Percentiles rank a stretch among this genome's conserved stretches.
Evolutionary conservation across 2,113 vertebrate genomes (phyloP).

Genomic region (Casuarius casuarius): DNA sequence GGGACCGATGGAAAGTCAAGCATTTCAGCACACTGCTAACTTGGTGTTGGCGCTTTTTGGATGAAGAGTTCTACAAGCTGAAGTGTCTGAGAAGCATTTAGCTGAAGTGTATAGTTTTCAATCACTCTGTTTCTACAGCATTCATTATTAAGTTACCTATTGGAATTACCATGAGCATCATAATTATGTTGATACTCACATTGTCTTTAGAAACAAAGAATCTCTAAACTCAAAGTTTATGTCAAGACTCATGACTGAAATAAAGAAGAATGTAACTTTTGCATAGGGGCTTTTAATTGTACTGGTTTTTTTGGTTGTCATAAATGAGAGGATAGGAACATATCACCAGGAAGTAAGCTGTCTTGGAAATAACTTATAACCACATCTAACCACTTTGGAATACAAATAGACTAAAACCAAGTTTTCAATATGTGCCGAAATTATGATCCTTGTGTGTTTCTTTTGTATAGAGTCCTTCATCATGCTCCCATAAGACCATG

Average conservation of each 20-base stretch:
- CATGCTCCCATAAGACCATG: not conserved
- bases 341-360: not conserved
- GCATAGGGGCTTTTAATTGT: not conserved
- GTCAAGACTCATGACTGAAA: not conserved
- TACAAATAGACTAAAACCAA: not conserved
- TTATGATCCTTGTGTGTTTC: not conserved
- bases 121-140: not conserved
- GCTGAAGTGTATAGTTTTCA: not conserved
- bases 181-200: not conserved
- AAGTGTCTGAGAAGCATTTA: conserved; percentile 16
- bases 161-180: not conserved
- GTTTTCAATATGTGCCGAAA: not conserved
- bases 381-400: not conserved
- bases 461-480: not conserved
- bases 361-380: not conserved
- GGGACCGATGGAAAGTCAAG: conserved; percentile 27
- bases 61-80: not conserved
- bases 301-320: not conserved
- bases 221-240: not conserved
- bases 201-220: not conserved
- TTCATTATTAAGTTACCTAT: not conserved
- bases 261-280: not conserved
- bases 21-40: conserved; percentile 45
- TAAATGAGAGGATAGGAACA: not conserved
- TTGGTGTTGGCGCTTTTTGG: conserved; percentile 5